Evolutionary conservation across 2,797 vertebrate species (phyloP).

Genomic region (Lycodopsis pacificus): DNA sequence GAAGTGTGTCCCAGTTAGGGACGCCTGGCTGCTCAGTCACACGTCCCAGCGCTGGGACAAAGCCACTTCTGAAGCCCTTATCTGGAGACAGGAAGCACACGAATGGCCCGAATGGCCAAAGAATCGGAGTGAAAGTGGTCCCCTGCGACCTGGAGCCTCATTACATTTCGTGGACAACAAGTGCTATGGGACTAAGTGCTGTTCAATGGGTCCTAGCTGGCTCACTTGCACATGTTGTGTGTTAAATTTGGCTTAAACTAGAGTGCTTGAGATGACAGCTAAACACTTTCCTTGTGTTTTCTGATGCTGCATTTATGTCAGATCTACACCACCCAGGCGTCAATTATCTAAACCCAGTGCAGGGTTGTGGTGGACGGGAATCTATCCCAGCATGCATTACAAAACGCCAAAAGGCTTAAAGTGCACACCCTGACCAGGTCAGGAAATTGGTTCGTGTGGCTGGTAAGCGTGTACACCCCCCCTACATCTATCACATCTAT

Average conservation of each 20-base stretch:
- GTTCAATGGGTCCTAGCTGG: slow-evolving; percentile 2
- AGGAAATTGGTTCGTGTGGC: slow-evolving; percentile 1
- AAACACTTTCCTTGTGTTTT: neutral
- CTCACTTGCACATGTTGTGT: neutral
- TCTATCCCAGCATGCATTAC: neutral
- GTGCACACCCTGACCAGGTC: neutral
- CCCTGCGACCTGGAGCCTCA: slow-evolving; percentile 50
- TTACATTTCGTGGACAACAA: slow-evolving; percentile 41
- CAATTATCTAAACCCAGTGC: neutral
- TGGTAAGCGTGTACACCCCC: neutral
- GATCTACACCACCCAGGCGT: neutral
- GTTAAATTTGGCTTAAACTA: neutral
- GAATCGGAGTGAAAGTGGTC: slow-evolving; percentile 60
- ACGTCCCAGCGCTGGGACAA: slow-evolving; percentile 40
- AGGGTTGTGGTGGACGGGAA: neutral
- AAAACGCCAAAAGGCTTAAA: neutral
- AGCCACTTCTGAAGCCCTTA: slow-evolving; percentile 51
- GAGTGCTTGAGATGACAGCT: neutral
- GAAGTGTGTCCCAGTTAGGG: slow-evolving; percentile 11
- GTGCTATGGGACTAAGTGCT: slow-evolving; percentile 12
- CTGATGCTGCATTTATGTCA: slow-evolving; percentile 9
- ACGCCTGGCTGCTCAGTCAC: slow-evolving; percentile 54
- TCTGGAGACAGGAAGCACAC: slow-evolving; percentile 57
- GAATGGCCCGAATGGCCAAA: slow-evolving; percentile 40
- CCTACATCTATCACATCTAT: neutral